Conservation (phyloP, 2,113 vertebrate genomes). For the Campylomormyrus tamandua region DNA sequence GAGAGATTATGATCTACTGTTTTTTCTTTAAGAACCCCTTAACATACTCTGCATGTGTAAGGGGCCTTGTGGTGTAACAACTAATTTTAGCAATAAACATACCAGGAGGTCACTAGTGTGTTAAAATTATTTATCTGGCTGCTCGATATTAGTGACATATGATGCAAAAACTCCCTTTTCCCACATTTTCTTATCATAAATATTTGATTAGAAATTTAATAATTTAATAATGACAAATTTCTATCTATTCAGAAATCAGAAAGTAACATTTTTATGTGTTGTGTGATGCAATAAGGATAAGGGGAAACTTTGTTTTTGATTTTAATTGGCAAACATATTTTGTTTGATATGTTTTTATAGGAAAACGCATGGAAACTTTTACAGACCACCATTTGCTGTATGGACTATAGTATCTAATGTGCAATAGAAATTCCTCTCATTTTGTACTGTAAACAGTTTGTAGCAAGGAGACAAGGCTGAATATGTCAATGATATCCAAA, state of each 20-base stretch:
- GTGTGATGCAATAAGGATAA: neutral
- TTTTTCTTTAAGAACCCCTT: neutral
- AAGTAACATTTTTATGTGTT: neutral
- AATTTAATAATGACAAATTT: neutral
- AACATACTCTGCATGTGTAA: constrained; percentile 7
- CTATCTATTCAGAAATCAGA: neutral
- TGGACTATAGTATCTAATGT: neutral
- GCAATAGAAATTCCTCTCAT: neutral
- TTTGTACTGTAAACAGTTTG: neutral
- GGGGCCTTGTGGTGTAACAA: neutral
- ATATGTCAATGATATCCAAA: neutral
- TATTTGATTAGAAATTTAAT: neutral
- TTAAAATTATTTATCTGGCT: neutral
- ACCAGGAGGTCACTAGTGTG: neutral
- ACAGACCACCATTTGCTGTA: neutral
- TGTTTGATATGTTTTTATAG: neutral
- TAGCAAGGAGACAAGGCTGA: neutral
- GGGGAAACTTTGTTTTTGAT: neutral
- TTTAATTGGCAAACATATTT: neutral
- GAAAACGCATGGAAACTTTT: neutral
- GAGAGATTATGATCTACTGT: neutral
- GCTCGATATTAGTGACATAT: neutral
- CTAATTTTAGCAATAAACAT: constrained; percentile 18
- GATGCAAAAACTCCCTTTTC: neutral
- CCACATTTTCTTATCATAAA: neutral